A percentile compares a stretch with the other conserved stretches of the same genome.
Evolutionary conservation across 2,797 vertebrate genomes (phyloP).

Genomic region (Catamblyrhynchus diadema): DNA sequence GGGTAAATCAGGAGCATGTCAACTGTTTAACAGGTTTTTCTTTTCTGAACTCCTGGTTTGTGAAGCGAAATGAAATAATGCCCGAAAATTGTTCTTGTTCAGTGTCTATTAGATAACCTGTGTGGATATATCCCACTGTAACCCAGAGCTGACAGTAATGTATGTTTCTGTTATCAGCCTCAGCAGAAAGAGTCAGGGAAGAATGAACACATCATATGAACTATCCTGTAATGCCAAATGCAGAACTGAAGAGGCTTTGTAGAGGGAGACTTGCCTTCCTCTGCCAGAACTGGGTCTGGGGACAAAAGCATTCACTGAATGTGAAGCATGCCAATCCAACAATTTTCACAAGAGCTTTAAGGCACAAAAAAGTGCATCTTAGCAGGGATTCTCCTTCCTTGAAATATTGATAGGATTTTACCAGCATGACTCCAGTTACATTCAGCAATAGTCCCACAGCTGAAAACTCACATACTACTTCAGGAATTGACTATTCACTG

Average conservation of each 20-base stretch:
- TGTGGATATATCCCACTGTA: neutral
- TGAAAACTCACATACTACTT: neutral
- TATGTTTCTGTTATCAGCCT: constrained; percentile 21
- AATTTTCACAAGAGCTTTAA: constrained; percentile 10
- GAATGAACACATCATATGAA: neutral
- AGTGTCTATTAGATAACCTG: constrained; percentile 19
- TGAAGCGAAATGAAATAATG: neutral
- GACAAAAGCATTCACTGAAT: neutral
- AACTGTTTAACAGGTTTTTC: constrained; percentile 5
- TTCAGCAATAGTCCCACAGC: neutral
- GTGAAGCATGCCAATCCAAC: neutral
- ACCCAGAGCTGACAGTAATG: constrained; percentile 12
- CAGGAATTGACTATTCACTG: neutral
- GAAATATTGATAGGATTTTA: constrained; percentile 8
- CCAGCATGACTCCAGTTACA: neutral
- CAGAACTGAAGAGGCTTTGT: constrained; percentile 11
- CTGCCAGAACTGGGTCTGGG: neutral
- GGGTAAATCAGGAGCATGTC: neutral
- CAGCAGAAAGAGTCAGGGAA: constrained; percentile 11
- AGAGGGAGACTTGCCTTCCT: neutral
- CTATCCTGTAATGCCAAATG: neutral
- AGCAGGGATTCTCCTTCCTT: neutral
- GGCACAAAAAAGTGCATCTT: neutral
- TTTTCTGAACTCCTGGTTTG: neutral
- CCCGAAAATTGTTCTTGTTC: neutral